Base-by-base conservation (phyloP, 2,113 vertebrate species). In the Hymenochirus boettgeri region DNA sequence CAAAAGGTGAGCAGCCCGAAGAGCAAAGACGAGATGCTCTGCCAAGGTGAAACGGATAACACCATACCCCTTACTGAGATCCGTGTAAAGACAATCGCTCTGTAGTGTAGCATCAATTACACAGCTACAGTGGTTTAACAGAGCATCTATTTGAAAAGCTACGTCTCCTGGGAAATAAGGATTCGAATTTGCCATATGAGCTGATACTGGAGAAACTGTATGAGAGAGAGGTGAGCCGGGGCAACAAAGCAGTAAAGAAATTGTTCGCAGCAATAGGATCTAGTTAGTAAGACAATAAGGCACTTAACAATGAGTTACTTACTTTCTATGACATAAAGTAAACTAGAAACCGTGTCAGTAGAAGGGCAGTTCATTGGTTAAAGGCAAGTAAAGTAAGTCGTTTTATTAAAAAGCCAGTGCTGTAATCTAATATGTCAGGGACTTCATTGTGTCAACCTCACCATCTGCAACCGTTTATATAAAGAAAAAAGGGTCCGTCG, bases 401-500 rank as follows among this genome's bases (percentile, higher is more conserved):
- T 51, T 59, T 39, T 59, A 51, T 42, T 67, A 39, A 60, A 39
- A 57, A 33, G 58, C 19, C 57, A 8, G 56, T 8, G 13, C 57
- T 60, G 65, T 45, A 69, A 69, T 60, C 51, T 35, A 53, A 69
- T 69, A 47, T 69, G 46, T 48, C 35, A 19, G 35, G 22, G 65
- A 53, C 56, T 69, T 42, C 25, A 45, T 29, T 69, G 57, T 69
- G 47, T 69, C 65, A 69, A 18, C 65, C 53, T 27, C 65, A 42
- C 65, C 65, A 69, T 69, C 65, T 69, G 65, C 46, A 69, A 60
- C 31, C 47, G 15, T 69, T 69, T 69, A 69, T 53, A 45, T 27
- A 21, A 19, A 55, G 42, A 48, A 17, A 50, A 23, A 5, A 48
- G 17, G 15, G 24, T 21, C 47, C 48, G 26, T 17, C 21, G 29